Percentiles rank a stretch among this genome's conserved stretches.
Conservation (phyloP, 2,113 vertebrate species). For the Amphiprion ocellaris region DNA sequence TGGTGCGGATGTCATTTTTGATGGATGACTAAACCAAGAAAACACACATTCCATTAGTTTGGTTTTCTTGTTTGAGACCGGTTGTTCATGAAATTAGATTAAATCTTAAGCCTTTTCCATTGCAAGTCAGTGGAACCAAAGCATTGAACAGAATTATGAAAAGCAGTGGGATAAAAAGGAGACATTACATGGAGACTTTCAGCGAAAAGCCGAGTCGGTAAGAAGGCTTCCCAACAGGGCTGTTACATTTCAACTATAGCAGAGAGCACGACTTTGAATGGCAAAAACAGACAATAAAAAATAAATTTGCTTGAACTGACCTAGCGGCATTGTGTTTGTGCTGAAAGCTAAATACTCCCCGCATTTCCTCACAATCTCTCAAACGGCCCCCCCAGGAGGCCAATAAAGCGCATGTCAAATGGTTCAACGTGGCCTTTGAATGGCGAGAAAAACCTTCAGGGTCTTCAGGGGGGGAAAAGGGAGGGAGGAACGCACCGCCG, state of each 20-base stretch:
- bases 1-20: constrained; percentile 18
- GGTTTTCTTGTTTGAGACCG: not conserved
- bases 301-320: constrained; percentile 48
- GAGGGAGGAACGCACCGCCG: constrained; percentile 52
- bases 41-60: constrained; percentile 9
- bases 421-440: constrained; percentile 72
- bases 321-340: constrained; percentile 42
- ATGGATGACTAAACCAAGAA: constrained; percentile 35
- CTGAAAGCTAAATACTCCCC: constrained; percentile 55
- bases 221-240: constrained; percentile 46
- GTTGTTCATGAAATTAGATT: constrained; percentile 10
- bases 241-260: constrained; percentile 59
- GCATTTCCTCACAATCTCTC: constrained; percentile 64
- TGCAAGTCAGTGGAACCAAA: constrained; percentile 9
- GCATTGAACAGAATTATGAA: not conserved
- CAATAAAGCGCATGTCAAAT: constrained; percentile 73
- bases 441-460: constrained; percentile 71
- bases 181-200: constrained; percentile 45
- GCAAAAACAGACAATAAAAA: constrained; percentile 70
- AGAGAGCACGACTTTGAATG: constrained; percentile 57
- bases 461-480: constrained; percentile 44
- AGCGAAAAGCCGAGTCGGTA: constrained; percentile 28
- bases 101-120: not conserved
- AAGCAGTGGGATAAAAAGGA: constrained; percentile 19
- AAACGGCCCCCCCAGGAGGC: constrained; percentile 54